A percentile compares a stretch with the other conserved stretches of the same genome.
Evolutionary conservation across 2,888 invertebrate genomes (phyloP).

Genomic region (Salticus scenicus): DNA sequence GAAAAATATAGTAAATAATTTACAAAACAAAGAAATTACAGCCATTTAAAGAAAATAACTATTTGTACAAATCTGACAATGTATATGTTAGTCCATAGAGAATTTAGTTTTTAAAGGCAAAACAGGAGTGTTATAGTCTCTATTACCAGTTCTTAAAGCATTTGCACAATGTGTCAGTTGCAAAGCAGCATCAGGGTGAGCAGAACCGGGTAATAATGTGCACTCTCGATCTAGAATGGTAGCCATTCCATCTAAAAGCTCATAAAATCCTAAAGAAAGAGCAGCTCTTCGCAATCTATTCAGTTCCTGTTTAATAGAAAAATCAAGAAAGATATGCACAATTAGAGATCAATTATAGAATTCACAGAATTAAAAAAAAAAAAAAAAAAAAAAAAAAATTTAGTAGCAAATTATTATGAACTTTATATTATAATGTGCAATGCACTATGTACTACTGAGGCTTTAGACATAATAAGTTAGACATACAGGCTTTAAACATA

Average conservation of each 20-base stretch:
- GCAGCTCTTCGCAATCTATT: constrained; percentile 93
- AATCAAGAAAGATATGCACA: constrained; percentile 2
- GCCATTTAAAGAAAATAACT: no score
- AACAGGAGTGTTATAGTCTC: constrained; percentile 78
- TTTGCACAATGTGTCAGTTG: constrained; percentile 92
- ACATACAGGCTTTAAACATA: no score
- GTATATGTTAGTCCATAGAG: constrained; percentile 45
- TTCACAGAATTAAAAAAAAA: no score
- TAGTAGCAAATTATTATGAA: no score
- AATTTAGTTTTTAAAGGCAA: constrained; percentile 78
- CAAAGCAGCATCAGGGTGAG: constrained; percentile 90
- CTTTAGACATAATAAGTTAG: no score
- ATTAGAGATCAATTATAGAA: no score
- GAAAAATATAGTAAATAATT: no score
- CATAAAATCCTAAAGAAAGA: constrained; percentile 91
- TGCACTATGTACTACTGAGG: no score
- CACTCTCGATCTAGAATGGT: constrained; percentile 92
- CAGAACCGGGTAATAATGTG: constrained; percentile 83
- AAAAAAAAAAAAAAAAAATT: no score
- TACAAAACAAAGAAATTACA: no score
- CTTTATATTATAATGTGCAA: no score
- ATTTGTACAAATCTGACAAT: no score
- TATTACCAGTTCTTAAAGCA: constrained; percentile 82
- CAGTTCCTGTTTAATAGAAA: constrained; percentile 80
- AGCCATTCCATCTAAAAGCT: constrained; percentile 89